phyloP scores from a whole-genome alignment of 2,797 vertebrate species.

The Phrynocephalus guinanensis region DNA sequence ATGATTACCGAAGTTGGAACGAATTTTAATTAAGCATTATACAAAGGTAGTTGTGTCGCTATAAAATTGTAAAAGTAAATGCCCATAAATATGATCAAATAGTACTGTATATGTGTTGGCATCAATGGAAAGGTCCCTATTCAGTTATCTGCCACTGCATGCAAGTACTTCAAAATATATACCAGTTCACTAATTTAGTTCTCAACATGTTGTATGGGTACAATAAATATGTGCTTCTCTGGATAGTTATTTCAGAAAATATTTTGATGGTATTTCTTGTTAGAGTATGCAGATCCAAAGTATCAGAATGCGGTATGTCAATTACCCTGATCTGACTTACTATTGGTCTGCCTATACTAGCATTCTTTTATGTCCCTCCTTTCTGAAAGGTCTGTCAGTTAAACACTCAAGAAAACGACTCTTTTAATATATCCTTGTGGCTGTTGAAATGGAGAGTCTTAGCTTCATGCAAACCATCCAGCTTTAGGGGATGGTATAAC shows the following conservation, averaged over 20 bases:
- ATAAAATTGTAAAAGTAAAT: slow-evolving; percentile 27
- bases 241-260: neutral
- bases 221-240: neutral
- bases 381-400: too few species aligned
- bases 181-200: slow-evolving; percentile 3
- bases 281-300: too few species aligned
- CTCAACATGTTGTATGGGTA: neutral
- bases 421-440: too few species aligned
- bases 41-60: slow-evolving; percentile 53
- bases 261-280: neutral
- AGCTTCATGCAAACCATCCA: too few species aligned
- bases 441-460: too few species aligned
- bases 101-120: neutral
- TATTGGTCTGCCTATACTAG: too few species aligned
- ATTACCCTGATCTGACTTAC: too few species aligned
- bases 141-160: slow-evolving; percentile 35
- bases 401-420: too few species aligned
- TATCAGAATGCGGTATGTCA: too few species aligned
- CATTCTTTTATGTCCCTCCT: too few species aligned
- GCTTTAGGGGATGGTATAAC: too few species aligned
- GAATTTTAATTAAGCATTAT: slow-evolving; percentile 69
- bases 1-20: slow-evolving; percentile 57
- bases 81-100: slow-evolving; percentile 5
- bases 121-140: slow-evolving; percentile 10
- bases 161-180: slow-evolving; percentile 37